These are phyloP conservation scores for Calameuta filiformis DNA, from an alignment of 2,888 invertebrate genomes.

Conservation along the genomic window DNA sequence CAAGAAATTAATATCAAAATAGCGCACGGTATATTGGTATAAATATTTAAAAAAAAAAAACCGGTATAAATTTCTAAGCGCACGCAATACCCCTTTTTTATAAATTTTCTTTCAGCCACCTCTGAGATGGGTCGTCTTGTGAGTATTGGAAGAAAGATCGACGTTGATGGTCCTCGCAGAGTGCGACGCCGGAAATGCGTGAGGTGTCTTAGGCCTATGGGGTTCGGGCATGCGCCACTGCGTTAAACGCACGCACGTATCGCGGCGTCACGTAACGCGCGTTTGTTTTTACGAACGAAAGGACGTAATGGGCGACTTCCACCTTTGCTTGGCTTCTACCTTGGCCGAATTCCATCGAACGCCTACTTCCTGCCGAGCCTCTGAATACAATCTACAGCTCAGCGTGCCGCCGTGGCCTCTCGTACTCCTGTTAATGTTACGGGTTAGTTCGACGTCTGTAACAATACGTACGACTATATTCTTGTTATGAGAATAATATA, in stretches of 20 bases:
- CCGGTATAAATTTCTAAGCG: neutral
- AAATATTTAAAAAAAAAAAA: neutral
- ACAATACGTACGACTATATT: neutral
- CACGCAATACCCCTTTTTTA: neutral
- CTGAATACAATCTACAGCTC: constrained; percentile 51
- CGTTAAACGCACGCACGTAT: constrained; percentile 3
- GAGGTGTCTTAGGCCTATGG: neutral
- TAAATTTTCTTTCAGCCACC: neutral
- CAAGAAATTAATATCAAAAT: neutral
- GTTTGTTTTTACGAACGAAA: constrained; percentile 48
- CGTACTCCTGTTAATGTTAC: neutral
- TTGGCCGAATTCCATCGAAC: constrained; percentile 63
- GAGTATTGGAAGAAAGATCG: neutral
- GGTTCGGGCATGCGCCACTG: neutral
- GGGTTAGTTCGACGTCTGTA: neutral
- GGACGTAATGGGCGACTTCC: constrained; percentile 56
- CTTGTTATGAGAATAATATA: constrained; percentile 8
- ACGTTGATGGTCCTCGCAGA: neutral
- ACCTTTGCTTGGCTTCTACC: constrained; percentile 56
- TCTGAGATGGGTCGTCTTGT: neutral
- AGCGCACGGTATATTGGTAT: neutral
- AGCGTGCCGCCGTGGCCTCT: constrained; percentile 36
- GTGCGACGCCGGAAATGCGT: neutral
- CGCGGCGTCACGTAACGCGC: constrained; percentile 9
- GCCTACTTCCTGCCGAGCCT: constrained; percentile 63